A percentile compares a stretch with the other conserved stretches of the same genome.
phyloP scores from a whole-genome alignment of 2,113 vertebrate genomes.

The Mus spicilegus region DNA sequence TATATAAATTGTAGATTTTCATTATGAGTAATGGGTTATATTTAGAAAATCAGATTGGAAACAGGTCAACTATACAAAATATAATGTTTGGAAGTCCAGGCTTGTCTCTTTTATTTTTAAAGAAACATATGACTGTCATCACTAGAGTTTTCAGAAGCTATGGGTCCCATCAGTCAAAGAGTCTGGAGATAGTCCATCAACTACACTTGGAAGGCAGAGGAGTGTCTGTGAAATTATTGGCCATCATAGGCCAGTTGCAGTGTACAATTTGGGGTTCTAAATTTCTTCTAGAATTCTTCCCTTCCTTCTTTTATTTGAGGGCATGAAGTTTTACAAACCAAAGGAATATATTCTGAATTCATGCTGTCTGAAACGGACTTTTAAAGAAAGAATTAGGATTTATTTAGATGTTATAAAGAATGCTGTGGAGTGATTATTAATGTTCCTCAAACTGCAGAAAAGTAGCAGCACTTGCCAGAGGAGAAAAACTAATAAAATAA shows the following conservation, averaged over 20 bases:
- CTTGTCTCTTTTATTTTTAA: not conserved
- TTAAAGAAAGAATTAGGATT: not conserved
- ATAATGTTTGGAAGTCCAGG: slow-evolving; percentile 18
- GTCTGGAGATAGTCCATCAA: not conserved
- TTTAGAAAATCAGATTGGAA: slow-evolving; percentile 25
- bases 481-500: slow-evolving; percentile 52
- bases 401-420: not conserved
- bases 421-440: slow-evolving; percentile 39
- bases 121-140: not conserved
- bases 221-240: not conserved
- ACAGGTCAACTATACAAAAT: slow-evolving; percentile 34
- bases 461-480: slow-evolving; percentile 21
- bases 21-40: not conserved
- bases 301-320: not conserved
- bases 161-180: slow-evolving; percentile 28
- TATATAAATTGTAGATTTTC: not conserved
- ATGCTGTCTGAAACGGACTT: not conserved
- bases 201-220: not conserved
- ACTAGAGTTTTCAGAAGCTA: slow-evolving; percentile 9
- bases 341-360: not conserved
- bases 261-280: not conserved
- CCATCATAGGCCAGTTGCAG: not conserved
- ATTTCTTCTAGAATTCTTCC: slow-evolving; percentile 23
- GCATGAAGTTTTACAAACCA: slow-evolving; percentile 25
- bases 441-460: slow-evolving; percentile 49